A percentile compares a stretch with the other conserved stretches of the same genome.
These are phyloP conservation scores for human DNA, from an alignment of 2,113 vertebrate genomes.

Conservation along the genomic window GRCh38 chr4:161800501-161801000, in stretches of 20 bases:
- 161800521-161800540: constrained; percentile 23
- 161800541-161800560: neutral
- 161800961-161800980: neutral
- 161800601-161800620: neutral
- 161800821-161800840: neutral
- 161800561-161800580: neutral
- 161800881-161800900: neutral
- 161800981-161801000: neutral
- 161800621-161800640: neutral
- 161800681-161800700: neutral
- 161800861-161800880: neutral
- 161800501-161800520: neutral
- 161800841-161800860: neutral
- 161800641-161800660: neutral
- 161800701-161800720: neutral
- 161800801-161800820: neutral
- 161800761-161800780: neutral
- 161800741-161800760: neutral
- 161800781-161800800: neutral
- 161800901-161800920: neutral
- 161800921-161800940: neutral
- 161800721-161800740: neutral
- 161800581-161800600: neutral
- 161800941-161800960: neutral
- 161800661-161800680: neutral